Percentiles rank a stretch among this genome's conserved stretches.
These are phyloP conservation scores for Tarsius wallacei DNA, from an alignment of 2,797 vertebrate genomes.

Conservation along the genomic window DNA sequence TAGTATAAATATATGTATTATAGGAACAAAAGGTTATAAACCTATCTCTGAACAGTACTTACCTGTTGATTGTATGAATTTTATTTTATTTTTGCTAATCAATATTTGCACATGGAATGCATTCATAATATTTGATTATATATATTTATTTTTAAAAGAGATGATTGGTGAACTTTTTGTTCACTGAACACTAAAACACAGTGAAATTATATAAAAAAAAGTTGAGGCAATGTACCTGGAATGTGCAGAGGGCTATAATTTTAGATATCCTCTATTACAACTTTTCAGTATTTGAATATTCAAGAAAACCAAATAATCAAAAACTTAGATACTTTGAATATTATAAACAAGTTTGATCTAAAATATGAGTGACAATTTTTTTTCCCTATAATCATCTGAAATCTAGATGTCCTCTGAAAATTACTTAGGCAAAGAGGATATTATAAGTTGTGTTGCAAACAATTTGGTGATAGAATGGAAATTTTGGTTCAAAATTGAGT, in stretches of 20 bases:
- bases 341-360: not conserved
- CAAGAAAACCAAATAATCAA: not conserved
- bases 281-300: not conserved
- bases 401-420: not conserved
- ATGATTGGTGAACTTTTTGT: not conserved
- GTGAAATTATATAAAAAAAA: slow-evolving; percentile 2
- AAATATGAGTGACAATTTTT: not conserved
- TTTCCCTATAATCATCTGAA: not conserved
- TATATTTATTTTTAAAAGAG: not conserved
- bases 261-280: not conserved
- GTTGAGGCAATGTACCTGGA: not conserved
- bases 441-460: not conserved
- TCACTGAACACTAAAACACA: not conserved
- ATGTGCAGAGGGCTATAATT: not conserved
- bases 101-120: not conserved
- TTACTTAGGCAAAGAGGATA: not conserved
- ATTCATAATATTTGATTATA: not conserved
- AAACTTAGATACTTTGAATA: not conserved
- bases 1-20: not conserved
- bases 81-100: not conserved
- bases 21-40: not conserved
- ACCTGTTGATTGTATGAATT: not conserved
- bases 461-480: not conserved
- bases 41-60: not conserved
- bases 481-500: not conserved